A percentile compares a stretch with the other conserved stretches of the same genome.
These are phyloP conservation scores for Etheostoma perlongum DNA, from an alignment of 2,797 vertebrate genomes.

Conservation along the genomic window DNA sequence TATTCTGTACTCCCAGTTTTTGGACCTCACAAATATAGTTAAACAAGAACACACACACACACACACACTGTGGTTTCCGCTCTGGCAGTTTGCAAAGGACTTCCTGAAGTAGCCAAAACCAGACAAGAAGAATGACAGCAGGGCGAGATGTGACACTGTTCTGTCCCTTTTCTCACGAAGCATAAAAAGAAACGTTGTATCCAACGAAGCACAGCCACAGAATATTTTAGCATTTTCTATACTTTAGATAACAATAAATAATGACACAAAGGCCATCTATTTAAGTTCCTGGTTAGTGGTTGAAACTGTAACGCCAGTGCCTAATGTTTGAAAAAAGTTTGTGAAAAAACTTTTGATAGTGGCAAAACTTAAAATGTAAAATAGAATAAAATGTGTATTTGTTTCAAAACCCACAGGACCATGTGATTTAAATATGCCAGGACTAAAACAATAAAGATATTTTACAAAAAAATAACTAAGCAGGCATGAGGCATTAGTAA, in stretches of 20 bases:
- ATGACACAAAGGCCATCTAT: not conserved
- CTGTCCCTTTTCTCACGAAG: constrained; percentile 28
- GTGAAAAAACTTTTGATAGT: too few relatives aligned
- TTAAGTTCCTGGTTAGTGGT: constrained; percentile 27
- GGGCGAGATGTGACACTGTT: constrained; percentile 7
- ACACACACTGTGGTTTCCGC: constrained; percentile 81
- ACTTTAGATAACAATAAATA: not conserved
- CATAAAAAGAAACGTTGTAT: constrained; percentile 14
- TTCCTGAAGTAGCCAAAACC: constrained; percentile 88
- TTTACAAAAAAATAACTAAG: not conserved
- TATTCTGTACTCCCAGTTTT: too few relatives aligned
- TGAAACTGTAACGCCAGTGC: not conserved
- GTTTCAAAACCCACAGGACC: not conserved
- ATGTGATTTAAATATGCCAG: not conserved
- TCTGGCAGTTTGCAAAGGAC: constrained; percentile 76
- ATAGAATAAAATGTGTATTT: not conserved
- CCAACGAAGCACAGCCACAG: constrained; percentile 5
- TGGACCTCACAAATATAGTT: too few relatives aligned
- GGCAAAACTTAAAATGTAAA: not conserved
- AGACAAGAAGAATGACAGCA: constrained; percentile 61
- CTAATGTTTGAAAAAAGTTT: not conserved
- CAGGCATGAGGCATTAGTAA: not conserved
- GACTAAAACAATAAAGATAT: not conserved
- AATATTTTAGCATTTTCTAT: not conserved
- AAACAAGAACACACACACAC: not conserved